Conservation (phyloP, 1,140 invertebrate species). For the Calosoma granatense region DNA sequence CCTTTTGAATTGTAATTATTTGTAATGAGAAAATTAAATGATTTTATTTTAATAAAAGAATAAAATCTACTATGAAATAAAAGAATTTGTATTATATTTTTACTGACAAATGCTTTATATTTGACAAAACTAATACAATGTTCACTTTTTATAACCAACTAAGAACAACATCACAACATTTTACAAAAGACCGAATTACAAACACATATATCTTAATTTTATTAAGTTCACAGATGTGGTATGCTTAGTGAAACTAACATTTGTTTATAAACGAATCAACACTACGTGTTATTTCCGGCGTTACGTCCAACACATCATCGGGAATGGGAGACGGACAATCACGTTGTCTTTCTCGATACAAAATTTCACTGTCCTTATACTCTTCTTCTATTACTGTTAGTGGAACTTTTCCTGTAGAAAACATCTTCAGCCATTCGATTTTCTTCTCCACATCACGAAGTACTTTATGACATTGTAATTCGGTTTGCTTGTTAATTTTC, state of each 20-base stretch:
- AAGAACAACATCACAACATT: too few relatives aligned
- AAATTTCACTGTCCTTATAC: slow-evolving; percentile 23
- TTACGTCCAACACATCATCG: not conserved
- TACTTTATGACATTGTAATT: slow-evolving; percentile 21
- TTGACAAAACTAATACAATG: too few relatives aligned
- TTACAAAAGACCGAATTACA: too few relatives aligned
- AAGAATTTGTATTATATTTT: too few relatives aligned
- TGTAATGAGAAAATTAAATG: not conserved
- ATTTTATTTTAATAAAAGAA: too few relatives aligned
- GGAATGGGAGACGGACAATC: too few relatives aligned
- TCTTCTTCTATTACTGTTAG: slow-evolving; percentile 20
- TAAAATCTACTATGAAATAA: too few relatives aligned
- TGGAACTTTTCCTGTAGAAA: slow-evolving; percentile 24
- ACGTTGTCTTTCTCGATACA: slow-evolving; percentile 22
- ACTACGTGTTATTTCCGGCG: not conserved
- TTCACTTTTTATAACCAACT: too few relatives aligned
- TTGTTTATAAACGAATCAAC: not conserved
- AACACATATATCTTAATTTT: too few relatives aligned
- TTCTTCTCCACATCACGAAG: slow-evolving; percentile 28
- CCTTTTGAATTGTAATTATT: not conserved
- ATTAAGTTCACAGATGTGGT: too few relatives aligned
- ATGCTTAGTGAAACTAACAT: too few relatives aligned
- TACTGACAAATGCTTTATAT: too few relatives aligned
- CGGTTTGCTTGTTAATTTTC: slow-evolving; percentile 11
- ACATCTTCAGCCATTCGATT: slow-evolving; percentile 22